A percentile compares a stretch with the other conserved stretches of the same genome.
Evolutionary conservation across 2,888 invertebrate species (phyloP).

Genomic region (Cephus pulcher): DNA sequence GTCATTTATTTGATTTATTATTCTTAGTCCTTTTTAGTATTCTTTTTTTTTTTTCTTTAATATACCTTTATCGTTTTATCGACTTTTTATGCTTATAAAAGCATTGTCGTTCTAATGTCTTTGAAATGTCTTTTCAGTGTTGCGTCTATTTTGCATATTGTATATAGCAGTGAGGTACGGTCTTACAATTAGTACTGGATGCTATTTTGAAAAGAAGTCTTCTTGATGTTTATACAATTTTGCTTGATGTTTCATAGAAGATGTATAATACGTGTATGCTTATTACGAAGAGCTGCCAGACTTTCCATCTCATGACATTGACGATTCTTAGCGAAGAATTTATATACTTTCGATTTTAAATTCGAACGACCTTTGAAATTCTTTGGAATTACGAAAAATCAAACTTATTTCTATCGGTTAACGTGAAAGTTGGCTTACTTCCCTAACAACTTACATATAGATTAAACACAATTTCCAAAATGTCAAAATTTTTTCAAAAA

Average conservation of each 20-base stretch:
- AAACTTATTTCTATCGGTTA: not conserved
- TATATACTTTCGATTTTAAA: not conserved
- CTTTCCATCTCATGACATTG: not conserved
- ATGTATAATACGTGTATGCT: not conserved
- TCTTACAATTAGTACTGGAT: not conserved
- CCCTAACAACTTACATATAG: not conserved
- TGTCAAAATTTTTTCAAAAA: not conserved
- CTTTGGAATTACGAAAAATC: not conserved
- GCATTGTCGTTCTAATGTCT: not conserved
- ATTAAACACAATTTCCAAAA: not conserved
- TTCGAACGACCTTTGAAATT: not conserved
- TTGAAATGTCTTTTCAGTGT: not conserved
- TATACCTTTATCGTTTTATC: not conserved
- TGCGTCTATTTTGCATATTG: not conserved
- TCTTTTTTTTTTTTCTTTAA: not conserved
- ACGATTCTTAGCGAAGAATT: not conserved
- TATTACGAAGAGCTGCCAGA: not conserved
- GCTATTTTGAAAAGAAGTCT: not conserved
- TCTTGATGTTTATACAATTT: not conserved
- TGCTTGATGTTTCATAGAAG: not conserved
- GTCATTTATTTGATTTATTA: not conserved
- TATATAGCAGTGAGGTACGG: not conserved
- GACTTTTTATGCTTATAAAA: not conserved
- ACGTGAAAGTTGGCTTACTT: not conserved
- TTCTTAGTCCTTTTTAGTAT: not conserved